A percentile compares a stretch with the other conserved stretches of the same genome.
These are phyloP conservation scores for Oreortyx pictus DNA, from an alignment of 2,797 vertebrate genomes.

Conservation along the genomic window DNA sequence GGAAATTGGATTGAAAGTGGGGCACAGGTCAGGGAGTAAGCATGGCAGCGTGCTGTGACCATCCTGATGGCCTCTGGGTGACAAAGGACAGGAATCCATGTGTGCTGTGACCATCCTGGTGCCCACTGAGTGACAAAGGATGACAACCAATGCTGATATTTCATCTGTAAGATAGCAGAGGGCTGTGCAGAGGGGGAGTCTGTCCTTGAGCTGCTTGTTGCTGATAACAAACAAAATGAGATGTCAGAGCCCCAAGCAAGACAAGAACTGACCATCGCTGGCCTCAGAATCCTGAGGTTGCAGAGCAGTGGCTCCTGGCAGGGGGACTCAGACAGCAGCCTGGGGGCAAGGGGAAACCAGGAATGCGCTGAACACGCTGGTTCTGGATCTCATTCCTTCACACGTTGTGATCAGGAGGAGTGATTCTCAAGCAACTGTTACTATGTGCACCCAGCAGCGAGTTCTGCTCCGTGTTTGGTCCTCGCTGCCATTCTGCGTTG, in stretches of 20 bases:
- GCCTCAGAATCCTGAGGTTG: neutral
- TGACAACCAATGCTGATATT: neutral
- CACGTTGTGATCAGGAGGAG: neutral
- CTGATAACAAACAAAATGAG: constrained; percentile 17
- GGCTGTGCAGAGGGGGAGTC: neutral
- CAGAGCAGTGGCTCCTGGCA: rapidly evolving
- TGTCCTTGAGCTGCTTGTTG: constrained; percentile 7
- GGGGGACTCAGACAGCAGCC: neutral
- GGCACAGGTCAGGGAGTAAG: neutral
- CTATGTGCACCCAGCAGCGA: neutral
- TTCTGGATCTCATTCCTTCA: neutral
- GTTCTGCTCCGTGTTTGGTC: rapidly evolving
- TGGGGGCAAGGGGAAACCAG: neutral
- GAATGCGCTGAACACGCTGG: rapidly evolving
- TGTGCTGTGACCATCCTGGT: too few relatives aligned
- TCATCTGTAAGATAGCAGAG: neutral
- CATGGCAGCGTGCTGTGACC: rapidly evolving
- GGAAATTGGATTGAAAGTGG: neutral
- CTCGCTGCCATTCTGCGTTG: neutral
- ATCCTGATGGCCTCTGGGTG: neutral
- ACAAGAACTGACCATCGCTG: neutral
- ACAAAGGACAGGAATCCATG: neutral
- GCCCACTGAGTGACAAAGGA: neutral
- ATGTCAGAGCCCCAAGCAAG: neutral
- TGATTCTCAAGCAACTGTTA: neutral